phyloP scores from a whole-genome alignment of 2,113 vertebrate species.

The Anser cygnoides region DNA sequence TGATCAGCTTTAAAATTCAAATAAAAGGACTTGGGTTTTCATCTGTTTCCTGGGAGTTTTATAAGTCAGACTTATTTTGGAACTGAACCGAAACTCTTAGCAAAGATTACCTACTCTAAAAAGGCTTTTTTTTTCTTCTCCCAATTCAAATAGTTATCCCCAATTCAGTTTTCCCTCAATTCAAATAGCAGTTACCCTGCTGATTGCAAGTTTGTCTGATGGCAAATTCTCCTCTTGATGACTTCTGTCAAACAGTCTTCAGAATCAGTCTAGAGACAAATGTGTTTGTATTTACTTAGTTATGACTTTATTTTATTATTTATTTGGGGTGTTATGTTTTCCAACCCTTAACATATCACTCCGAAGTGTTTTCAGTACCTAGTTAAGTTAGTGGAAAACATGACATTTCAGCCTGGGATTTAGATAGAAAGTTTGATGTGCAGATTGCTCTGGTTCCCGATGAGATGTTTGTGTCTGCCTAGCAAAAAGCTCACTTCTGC shows the following conservation, averaged over 20 bases:
- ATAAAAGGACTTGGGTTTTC: background rate
- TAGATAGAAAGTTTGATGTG: rapidly evolving
- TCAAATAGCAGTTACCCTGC: rapidly evolving
- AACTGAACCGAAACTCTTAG: background rate
- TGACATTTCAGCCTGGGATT: background rate
- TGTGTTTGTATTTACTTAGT: background rate
- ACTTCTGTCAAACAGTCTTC: background rate
- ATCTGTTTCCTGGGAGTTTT: background rate
- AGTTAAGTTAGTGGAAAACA: background rate
- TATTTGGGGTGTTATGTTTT: background rate
- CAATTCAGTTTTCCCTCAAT: background rate
- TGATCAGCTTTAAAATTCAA: background rate
- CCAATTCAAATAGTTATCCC: background rate
- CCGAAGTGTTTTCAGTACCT: background rate
- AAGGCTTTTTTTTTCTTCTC: background rate
- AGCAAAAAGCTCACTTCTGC: background rate
- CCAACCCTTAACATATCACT: rapidly evolving
- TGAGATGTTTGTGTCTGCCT: background rate
- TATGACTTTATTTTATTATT: background rate
- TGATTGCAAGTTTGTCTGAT: background rate
- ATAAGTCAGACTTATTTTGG: background rate
- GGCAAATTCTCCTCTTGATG: background rate
- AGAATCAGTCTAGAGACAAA: background rate
- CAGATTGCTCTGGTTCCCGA: background rate
- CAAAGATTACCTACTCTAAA: background rate